Evolutionary conservation across 2,113 vertebrate genomes (phyloP).

Genomic region (Addax nasomaculatus): DNA sequence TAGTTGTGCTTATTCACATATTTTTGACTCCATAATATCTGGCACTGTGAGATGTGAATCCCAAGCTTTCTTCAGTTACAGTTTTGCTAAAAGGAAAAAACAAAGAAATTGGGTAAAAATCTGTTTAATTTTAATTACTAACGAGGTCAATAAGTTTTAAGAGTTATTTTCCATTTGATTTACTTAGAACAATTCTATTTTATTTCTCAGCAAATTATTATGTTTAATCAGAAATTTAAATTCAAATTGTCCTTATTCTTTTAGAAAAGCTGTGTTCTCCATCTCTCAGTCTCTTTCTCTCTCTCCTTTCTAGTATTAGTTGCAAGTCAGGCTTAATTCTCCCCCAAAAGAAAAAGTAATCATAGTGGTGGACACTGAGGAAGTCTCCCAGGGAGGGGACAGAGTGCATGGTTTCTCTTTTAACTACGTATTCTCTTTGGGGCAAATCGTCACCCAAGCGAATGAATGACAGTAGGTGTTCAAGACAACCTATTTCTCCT

Average conservation of each 20-base stretch:
- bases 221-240: conserved; percentile 33
- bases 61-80: neutral
- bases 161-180: conserved; percentile 46
- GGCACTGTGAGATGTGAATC: conserved; percentile 36
- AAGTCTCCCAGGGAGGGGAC: neutral
- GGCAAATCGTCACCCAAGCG: neutral
- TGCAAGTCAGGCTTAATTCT: neutral
- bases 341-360: neutral
- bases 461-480: neutral
- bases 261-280: neutral
- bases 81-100: conserved; percentile 33
- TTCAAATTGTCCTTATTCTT: neutral
- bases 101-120: conserved; percentile 55
- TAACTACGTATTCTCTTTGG: neutral
- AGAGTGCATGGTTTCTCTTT: neutral
- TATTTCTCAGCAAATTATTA: conserved; percentile 3
- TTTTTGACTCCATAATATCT: conserved; percentile 59
- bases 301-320: neutral
- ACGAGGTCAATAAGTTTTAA: conserved; percentile 42
- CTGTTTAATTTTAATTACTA: conserved; percentile 49
- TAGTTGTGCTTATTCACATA: conserved; percentile 58
- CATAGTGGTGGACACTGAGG: neutral
- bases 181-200: neutral
- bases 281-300: neutral
- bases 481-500: neutral